A percentile compares a stretch with the other conserved stretches of the same genome.
phyloP scores from a whole-genome alignment of 2,113 vertebrate species.

The Epinephelus moara region DNA sequence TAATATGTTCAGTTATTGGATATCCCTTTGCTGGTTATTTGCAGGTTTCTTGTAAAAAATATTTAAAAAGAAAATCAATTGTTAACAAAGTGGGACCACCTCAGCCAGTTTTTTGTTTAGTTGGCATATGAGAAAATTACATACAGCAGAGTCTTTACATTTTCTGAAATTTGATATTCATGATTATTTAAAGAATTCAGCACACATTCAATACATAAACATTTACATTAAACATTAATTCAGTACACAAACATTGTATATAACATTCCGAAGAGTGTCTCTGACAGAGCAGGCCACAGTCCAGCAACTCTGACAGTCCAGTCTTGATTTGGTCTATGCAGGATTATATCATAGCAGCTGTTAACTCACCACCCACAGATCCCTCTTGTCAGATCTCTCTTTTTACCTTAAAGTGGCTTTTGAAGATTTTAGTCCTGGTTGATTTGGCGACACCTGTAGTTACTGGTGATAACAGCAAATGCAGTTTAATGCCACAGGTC shows the following conservation, averaged over 20 bases:
- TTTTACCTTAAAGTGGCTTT: too few species aligned
- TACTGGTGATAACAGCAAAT: too few species aligned
- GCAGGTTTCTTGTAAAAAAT: constrained; percentile 8
- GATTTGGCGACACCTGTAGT: too few species aligned
- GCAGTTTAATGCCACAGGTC: too few species aligned
- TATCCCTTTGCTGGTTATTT: constrained; percentile 17
- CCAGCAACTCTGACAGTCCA: background rate
- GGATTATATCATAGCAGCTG: background rate
- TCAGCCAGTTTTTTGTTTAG: too few species aligned
- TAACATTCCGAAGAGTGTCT: background rate
- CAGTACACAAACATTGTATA: too few species aligned
- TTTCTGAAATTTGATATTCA: background rate
- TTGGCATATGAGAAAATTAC: background rate
- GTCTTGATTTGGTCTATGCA: background rate
- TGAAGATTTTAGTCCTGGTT: too few species aligned
- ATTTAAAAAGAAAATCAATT: background rate
- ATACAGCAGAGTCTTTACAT: background rate
- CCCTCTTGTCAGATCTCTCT: too few species aligned
- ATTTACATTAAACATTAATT: too few species aligned
- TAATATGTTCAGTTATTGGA: background rate
- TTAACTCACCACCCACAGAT: background rate
- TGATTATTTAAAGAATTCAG: background rate
- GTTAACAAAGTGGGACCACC: too few species aligned
- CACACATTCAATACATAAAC: too few species aligned
- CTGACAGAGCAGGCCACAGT: background rate